These are phyloP conservation scores for Numida meleagris DNA, from an alignment of 2,113 vertebrate species.

Conservation along the genomic window DNA sequence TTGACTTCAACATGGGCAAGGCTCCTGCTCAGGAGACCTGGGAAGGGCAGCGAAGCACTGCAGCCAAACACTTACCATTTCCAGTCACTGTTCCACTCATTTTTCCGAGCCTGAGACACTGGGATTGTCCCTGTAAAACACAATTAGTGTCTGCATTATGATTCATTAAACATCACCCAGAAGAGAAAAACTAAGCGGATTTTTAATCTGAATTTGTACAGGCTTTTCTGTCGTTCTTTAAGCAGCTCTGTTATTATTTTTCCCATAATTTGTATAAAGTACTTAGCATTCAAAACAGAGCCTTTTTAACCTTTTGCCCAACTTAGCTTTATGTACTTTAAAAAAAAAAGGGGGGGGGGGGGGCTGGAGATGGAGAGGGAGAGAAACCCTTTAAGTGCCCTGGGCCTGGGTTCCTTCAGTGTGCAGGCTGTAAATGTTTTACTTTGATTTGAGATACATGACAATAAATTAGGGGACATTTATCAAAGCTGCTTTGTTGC, in stretches of 20 bases:
- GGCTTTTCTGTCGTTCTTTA: constrained; percentile 20
- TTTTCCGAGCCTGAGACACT: neutral
- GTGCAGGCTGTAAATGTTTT: constrained; percentile 91
- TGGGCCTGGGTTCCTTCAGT: constrained; percentile 89
- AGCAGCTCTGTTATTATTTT: constrained; percentile 48
- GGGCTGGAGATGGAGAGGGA: constrained; percentile 44
- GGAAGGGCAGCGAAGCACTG: neutral
- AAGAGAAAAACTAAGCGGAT: constrained; percentile 23
- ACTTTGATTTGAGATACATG: constrained; percentile 95
- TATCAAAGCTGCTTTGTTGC: constrained; percentile 90
- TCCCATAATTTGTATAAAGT: constrained; percentile 67
- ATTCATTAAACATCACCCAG: neutral
- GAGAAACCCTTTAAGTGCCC: constrained; percentile 71
- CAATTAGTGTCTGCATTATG: neutral
- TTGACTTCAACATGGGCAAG: neutral
- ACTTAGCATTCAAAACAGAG: constrained; percentile 85
- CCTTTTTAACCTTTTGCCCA: constrained; percentile 88
- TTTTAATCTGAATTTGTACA: constrained; percentile 41
- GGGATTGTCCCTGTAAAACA: neutral
- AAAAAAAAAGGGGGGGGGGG: neutral
- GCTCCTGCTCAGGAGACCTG: neutral
- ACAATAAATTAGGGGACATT: constrained; percentile 96
- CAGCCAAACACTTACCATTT: neutral
- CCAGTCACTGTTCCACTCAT: neutral
- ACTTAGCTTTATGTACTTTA: constrained; percentile 68